Base-by-base conservation (phyloP, 2,888 invertebrate genomes). In the Pimpla rufipes region DNA sequence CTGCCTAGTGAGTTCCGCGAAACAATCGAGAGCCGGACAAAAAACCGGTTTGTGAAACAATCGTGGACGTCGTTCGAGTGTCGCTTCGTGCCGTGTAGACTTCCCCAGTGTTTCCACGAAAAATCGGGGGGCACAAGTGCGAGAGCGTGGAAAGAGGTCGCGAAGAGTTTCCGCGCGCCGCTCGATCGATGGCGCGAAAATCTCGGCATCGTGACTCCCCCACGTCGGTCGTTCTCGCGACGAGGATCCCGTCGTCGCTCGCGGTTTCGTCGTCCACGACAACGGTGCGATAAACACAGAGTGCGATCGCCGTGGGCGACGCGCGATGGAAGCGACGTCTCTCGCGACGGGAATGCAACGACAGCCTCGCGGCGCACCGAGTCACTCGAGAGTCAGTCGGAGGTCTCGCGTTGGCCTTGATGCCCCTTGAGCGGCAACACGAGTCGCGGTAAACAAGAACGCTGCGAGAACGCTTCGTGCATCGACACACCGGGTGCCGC, bases 371-470 rank as follows among this genome's bases (percentile, higher is more conserved):
- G 64, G 45, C 10, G 10, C 77, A n/a, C n/a, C n/a, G 74, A 77
- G 47, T 66, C 67, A 42, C 35, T 64, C 76, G 77, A 73, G 40
- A n/a, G n/a, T 77, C 67, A 62, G 77, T 66, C 76, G 83, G 76
- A 76, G 67, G 29, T 73, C 55, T 45, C 37, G 45, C 55, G 74
- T 70, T 55, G 83, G 74, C 83, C 77, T 62, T 83, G 77, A 74
- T 50, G 73, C n/a, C 68, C 55, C 68, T 74, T n/a, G 23, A 45
- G 35, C 37, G 55, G 50, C 62, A 37, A n/a, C n/a, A n/a, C n/a
- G 16, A 52, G 50, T 57, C 23, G 50, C 55, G 21, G 67, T 71
- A 47, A 77, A 79, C 45, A 62, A 74, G 11, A n/a, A n/a, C n/a
- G n/a, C 40, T 67, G 37, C 71, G 45, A 42, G 55, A 37, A 42